Evolutionary conservation across 2,113 vertebrate genomes (phyloP).

Genomic region (Steatornis caripensis): DNA sequence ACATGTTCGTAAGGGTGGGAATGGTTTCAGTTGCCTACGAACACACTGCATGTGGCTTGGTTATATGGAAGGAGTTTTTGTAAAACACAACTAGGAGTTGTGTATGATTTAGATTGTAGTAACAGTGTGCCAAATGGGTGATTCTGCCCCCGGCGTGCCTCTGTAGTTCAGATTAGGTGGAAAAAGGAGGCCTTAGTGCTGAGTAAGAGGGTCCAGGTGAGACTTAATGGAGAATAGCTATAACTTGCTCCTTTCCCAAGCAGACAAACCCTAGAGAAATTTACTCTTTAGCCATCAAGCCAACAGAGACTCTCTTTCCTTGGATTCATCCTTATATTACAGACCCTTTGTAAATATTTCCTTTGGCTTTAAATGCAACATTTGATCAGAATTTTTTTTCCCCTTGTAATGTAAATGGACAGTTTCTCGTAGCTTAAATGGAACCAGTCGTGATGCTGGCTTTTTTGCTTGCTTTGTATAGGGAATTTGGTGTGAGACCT

Average conservation of each 20-base stretch:
- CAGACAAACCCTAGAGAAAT: neutral
- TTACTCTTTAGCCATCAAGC: neutral
- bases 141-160: neutral
- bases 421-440: neutral
- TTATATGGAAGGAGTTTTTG: neutral
- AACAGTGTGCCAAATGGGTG: neutral
- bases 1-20: neutral
- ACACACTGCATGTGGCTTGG: neutral
- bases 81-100: neutral
- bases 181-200: neutral
- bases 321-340: neutral
- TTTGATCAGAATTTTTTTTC: neutral
- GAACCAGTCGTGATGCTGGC: neutral
- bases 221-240: neutral
- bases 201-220: neutral
- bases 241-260: neutral
- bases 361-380: conserved; percentile 9
- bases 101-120: neutral
- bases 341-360: conserved; percentile 29
- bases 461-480: neutral
- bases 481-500: neutral
- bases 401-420: neutral
- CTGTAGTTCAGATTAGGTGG: neutral
- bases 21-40: neutral
- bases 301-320: neutral